Conservation (phyloP, 2,113 vertebrate species). For the Chaetodon trifascialis region DNA sequence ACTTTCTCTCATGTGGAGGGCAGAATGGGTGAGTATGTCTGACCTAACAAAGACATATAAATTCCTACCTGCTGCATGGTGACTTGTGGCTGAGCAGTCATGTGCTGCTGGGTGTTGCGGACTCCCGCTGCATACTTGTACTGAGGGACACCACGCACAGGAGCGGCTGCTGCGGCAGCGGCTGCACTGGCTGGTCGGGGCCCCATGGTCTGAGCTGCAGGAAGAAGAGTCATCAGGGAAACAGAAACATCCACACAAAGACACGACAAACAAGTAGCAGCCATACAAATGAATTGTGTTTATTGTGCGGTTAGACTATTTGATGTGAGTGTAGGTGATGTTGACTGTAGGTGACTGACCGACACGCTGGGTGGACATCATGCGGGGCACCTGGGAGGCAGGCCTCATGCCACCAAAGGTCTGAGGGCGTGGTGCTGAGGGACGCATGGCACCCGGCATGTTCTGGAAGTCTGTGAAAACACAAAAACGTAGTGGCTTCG, state of each 20-base stretch:
- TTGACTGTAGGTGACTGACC: conserved; percentile 84
- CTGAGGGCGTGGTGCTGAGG: conserved; percentile 92
- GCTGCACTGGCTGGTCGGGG: conserved; percentile 86
- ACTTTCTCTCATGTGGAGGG: neutral
- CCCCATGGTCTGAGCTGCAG: conserved; percentile 89
- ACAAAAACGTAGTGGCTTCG: neutral
- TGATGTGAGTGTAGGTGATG: no score
- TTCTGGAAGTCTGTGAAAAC: conserved; percentile 91
- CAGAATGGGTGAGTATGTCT: neutral
- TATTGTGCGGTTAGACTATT: neutral
- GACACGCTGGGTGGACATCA: conserved; percentile 93
- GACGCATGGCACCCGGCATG: conserved; percentile 93
- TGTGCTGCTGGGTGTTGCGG: conserved; percentile 94
- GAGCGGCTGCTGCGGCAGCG: conserved; percentile 86
- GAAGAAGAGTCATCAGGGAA: neutral
- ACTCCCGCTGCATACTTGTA: conserved; percentile 95
- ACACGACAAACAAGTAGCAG: neutral
- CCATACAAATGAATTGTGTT: neutral
- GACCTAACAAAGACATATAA: neutral
- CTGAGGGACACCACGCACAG: conserved; percentile 91
- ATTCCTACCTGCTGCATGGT: conserved; percentile 93
- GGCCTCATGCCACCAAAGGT: conserved; percentile 90
- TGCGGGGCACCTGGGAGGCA: conserved; percentile 92
- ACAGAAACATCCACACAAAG: neutral
- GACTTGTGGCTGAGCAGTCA: conserved; percentile 90